phyloP scores from a whole-genome alignment of 1,140 invertebrate species.

The Brachionus angularis region DNA sequence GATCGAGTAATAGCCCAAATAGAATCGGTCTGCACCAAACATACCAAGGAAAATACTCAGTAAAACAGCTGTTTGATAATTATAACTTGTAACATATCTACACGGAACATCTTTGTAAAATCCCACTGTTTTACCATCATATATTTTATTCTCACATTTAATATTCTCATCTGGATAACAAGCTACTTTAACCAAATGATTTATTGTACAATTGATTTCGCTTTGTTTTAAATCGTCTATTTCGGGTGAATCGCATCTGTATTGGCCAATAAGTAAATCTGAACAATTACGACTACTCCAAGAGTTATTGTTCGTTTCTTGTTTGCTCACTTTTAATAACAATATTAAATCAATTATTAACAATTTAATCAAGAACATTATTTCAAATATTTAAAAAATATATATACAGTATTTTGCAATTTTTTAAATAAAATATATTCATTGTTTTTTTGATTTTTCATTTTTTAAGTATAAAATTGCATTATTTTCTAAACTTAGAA shows the following conservation, averaged over 20 bases:
- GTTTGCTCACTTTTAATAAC: no score
- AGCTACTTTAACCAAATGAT: conserved; percentile 64
- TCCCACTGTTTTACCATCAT: conserved; percentile 64
- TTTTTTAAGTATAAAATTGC: no score
- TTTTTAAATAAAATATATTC: no score
- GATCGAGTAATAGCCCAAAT: conserved; percentile 89
- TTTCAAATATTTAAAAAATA: no score
- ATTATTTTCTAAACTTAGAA: no score
- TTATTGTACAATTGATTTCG: conserved; percentile 14
- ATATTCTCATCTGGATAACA: conserved; percentile 78
- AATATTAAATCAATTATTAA: no score
- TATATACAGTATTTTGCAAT: no score
- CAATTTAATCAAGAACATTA: no score
- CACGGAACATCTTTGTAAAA: conserved; percentile 79
- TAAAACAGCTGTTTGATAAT: conserved; percentile 81
- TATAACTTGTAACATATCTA: conserved; percentile 92
- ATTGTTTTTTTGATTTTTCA: no score
- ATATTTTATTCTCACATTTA: conserved; percentile 70
- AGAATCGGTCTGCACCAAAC: conserved; percentile 95
- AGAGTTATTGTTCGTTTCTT: no score
- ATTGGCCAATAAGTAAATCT: conserved; percentile 19
- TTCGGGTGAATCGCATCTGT: background rate
- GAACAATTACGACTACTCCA: conserved; percentile 15
- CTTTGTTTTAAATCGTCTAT: conserved; percentile 5
- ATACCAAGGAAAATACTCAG: conserved; percentile 89